Percentiles rank a stretch among this genome's conserved stretches.
Conservation (phyloP, 2,888 invertebrate species). For the Tenthredo livida region DNA sequence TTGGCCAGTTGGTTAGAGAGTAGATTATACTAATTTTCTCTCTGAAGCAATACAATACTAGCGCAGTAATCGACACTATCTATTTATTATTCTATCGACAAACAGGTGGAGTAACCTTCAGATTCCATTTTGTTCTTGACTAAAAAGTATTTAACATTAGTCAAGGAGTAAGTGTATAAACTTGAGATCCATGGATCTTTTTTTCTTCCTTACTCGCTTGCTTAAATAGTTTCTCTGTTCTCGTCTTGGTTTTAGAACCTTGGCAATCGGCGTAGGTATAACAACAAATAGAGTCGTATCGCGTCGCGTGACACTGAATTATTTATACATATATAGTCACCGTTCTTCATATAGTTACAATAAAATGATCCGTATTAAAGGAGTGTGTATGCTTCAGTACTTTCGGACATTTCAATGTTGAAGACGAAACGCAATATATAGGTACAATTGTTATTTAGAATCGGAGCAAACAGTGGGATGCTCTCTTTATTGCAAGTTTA, state of each 20-base stretch:
- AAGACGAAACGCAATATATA: neutral
- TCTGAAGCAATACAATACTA: neutral
- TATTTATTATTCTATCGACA: constrained; percentile 44
- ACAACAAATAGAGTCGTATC: neutral
- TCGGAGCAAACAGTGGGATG: neutral
- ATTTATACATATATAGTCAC: neutral
- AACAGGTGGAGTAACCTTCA: constrained; percentile 32
- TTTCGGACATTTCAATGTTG: neutral
- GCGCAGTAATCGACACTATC: neutral
- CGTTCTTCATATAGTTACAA: neutral
- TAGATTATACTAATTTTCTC: neutral
- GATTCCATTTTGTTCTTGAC: constrained; percentile 28
- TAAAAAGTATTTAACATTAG: constrained; percentile 16
- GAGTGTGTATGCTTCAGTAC: neutral
- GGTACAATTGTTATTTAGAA: neutral
- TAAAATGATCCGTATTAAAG: neutral
- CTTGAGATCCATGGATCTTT: neutral
- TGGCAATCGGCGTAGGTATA: constrained; percentile 7
- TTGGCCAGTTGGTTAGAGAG: neutral
- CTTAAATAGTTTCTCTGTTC: neutral
- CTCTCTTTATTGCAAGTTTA: neutral
- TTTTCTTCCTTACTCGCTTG: neutral
- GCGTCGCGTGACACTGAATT: constrained; percentile 9
- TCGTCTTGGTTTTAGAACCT: constrained; percentile 16
- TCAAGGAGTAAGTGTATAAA: constrained; percentile 9